phyloP scores from a whole-genome alignment of 1,140 invertebrate genomes.

The Tetramorium alpestre region DNA sequence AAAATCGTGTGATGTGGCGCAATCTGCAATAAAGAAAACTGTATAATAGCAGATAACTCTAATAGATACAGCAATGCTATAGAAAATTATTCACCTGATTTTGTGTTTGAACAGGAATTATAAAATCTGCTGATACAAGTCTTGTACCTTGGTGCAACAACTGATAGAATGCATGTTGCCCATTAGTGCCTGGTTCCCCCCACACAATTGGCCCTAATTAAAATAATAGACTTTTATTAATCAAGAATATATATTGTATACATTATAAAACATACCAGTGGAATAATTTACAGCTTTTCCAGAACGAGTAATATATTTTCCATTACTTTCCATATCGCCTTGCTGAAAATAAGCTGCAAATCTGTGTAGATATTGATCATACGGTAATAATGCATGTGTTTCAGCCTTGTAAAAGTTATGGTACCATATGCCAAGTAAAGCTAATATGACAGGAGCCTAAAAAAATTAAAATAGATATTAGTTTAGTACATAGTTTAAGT shows the following conservation, averaged over 20 bases:
- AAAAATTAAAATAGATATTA: constrained; percentile 53
- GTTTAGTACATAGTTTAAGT: background rate
- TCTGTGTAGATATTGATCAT: constrained; percentile 99
- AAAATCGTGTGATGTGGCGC: constrained; percentile 93
- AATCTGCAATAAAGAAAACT: constrained; percentile 73
- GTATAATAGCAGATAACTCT: constrained; percentile 9
- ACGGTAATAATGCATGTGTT: constrained; percentile 98
- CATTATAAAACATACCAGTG: constrained; percentile 88
- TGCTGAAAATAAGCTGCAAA: constrained; percentile 99
- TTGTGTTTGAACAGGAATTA: constrained; percentile 96
- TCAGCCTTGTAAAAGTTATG: constrained; percentile 97
- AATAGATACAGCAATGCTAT: background rate
- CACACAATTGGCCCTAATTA: constrained; percentile 87
- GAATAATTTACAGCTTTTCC: constrained; percentile 92
- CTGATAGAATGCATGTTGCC: constrained; percentile 99
- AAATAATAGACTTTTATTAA: constrained; percentile 46
- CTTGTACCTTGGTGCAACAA: constrained; percentile 96
- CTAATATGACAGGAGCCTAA: constrained; percentile 97
- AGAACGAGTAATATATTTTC: constrained; percentile 96
- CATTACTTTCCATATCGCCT: constrained; percentile 99
- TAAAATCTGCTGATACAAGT: constrained; percentile 98
- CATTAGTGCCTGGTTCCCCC: constrained; percentile 99
- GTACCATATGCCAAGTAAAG: constrained; percentile 98
- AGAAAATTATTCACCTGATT: constrained; percentile 92
- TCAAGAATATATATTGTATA: background rate